Evolutionary conservation across 2,888 invertebrate genomes (phyloP).

Genomic region (Zonitis immaculata): DNA sequence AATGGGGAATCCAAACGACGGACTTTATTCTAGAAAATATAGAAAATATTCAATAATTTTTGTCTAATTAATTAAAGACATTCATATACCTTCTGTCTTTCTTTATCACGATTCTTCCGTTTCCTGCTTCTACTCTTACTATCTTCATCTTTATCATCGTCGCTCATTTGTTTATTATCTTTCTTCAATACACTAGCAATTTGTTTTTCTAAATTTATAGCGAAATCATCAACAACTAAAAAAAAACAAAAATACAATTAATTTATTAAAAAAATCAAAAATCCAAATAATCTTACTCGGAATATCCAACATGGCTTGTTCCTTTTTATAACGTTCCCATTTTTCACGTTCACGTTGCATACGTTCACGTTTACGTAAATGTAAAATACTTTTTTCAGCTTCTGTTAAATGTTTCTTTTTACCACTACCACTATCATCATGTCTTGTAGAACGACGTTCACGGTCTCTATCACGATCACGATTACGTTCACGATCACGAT

Average conservation of each 20-base stretch:
- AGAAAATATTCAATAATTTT: no score
- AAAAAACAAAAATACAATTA: not conserved
- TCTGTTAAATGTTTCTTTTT: conserved; percentile 44
- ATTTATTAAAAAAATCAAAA: not conserved
- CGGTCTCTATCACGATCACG: no score
- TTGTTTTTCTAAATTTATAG: conserved; percentile 72
- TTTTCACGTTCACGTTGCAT: conserved; percentile 41
- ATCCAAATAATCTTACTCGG: conserved; percentile 16
- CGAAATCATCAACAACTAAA: conserved; percentile 62
- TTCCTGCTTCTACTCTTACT: conserved; percentile 55
- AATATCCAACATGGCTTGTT: conserved; percentile 29
- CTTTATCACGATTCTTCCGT: conserved; percentile 55
- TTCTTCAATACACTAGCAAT: conserved; percentile 69
- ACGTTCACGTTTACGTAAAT: conserved; percentile 44
- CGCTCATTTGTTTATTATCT: conserved; percentile 49
- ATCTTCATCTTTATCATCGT: conserved; percentile 48
- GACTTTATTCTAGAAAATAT: conserved; percentile 49
- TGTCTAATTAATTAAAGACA: no score
- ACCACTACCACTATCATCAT: conserved; percentile 22
- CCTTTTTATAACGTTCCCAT: conserved; percentile 42
- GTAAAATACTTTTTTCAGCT: conserved; percentile 47
- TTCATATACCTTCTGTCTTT: conserved; percentile 55
- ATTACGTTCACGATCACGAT: not conserved
- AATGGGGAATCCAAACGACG: conserved; percentile 48
- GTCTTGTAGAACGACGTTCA: not conserved